These are phyloP conservation scores for Sebastes alutus DNA, from an alignment of 2,797 vertebrate genomes.

Conservation along the genomic window DNA sequence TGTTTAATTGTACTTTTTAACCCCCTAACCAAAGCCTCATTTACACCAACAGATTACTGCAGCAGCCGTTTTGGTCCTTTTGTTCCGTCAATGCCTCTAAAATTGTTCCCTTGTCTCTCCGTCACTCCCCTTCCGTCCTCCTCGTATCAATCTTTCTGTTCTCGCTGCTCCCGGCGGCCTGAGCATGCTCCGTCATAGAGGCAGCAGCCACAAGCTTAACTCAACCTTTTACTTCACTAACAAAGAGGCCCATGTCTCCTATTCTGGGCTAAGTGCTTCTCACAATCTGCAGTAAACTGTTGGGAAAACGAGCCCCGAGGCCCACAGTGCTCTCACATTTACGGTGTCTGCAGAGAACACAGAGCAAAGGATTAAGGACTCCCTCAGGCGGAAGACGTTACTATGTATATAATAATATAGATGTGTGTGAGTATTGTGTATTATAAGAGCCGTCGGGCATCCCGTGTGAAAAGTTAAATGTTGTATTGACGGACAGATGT, in stretches of 20 bases:
- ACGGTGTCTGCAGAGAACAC: slow-evolving; percentile 50
- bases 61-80: slow-evolving; percentile 10
- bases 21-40: background rate
- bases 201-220: slow-evolving; percentile 73
- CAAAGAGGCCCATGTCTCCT: slow-evolving; percentile 72
- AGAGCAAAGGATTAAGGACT: slow-evolving; percentile 48
- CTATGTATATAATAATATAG: slow-evolving; percentile 33
- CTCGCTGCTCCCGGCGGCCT: slow-evolving; percentile 42
- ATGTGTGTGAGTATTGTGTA: slow-evolving; percentile 20
- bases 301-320: slow-evolving; percentile 74
- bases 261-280: slow-evolving; percentile 81
- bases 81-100: slow-evolving; percentile 28
- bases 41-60: background rate
- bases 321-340: slow-evolving; percentile 44
- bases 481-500: slow-evolving; percentile 2
- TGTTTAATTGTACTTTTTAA: background rate
- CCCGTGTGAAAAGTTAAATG: slow-evolving; percentile 50
- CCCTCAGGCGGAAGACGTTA: slow-evolving; percentile 37
- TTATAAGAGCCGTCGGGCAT: background rate
- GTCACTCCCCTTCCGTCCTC: slow-evolving; percentile 43
- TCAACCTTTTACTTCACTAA: slow-evolving; percentile 86
- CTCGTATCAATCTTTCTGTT: slow-evolving; percentile 41
- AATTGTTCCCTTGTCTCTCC: slow-evolving; percentile 48
- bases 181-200: slow-evolving; percentile 47
- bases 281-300: slow-evolving; percentile 80